Evolutionary conservation across 1,140 invertebrate genomes (phyloP), one percentile per base, ranked within the genome.

Genomic region (Rhagoletis zephyria): DNA sequence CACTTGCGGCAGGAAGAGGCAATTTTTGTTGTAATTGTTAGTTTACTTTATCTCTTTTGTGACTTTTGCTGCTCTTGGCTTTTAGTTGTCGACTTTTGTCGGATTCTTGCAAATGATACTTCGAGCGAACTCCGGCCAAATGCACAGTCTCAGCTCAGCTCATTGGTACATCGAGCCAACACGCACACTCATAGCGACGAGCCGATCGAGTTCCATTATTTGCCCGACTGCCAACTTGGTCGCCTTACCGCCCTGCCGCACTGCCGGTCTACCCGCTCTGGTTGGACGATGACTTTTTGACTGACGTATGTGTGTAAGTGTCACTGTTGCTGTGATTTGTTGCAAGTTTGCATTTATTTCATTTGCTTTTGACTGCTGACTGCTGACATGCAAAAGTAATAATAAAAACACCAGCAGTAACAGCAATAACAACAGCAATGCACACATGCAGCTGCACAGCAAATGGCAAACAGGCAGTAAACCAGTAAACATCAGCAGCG

Each of bases 331-430:
- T 81, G 48, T 81, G 74, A 81, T 81, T 81, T 81, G 74, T 81
- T 81, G 74, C 6, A 81, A 81, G 16, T 81, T 81, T 81, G 48
- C 74, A 59, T 81, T 81, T 56, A 81, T 81, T 81, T 81, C 51
- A 81, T 81, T 81, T 81, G 74, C 45, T 81, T n/a, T 30, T 30
- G 30, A 56, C 51, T 81, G 45, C 56, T 81, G 48, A 81, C 74
- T 81, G 74, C 74, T 81, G 74, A 59, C 74, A 56, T 81, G 16
- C 56, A 81, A 59, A 81, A 81, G n/a, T 56, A 19, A 56, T 56
- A 81, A 7, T 81, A 81, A 81, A 81, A 81, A 81, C 48, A 81
- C 6, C 45, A 59, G n/a, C n/a, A 77, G 45, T 45, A 48, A 77
- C n/a, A 67, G 48, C 7, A 9, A 59, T n/a, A 81, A 81, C 48